Evolutionary conservation across 2,113 vertebrate genomes (phyloP), one percentile per base, ranked within the genome.

Genomic region (Sinocyclocheilus maitianheensis): DNA sequence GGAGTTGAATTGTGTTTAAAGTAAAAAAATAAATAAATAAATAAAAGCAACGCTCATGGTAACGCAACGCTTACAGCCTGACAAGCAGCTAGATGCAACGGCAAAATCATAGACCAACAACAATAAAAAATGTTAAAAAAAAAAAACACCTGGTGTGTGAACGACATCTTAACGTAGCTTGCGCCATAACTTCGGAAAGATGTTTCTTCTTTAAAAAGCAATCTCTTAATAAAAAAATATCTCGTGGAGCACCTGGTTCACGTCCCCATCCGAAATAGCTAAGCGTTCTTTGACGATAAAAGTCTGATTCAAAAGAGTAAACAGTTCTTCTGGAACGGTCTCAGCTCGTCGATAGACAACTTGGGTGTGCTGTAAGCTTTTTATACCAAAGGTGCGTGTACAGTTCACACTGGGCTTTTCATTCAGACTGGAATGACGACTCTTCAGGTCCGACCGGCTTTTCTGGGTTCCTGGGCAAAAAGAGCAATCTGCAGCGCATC

Each of bases 341-440:
- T 67, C 7, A 74, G 69, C 12, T 84, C 88, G 83, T 83, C 76
- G 90, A 90, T 78, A 55, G 18, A 43, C 81, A 78, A 77, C 74
- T 90, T 46, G 34, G 84, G 5, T 78, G 84, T 67, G 24, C 40
- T 18, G 14, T 74, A 76, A 84, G 87, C 93, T 92, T 94, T 95
- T 93, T 95, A 95, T 95, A 93, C 55, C 53, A 88, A 90, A 84
- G 87, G 30, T 91, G 89, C 92, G 93, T 91, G 89, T 91, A 88
- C 91, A 79, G 91, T 92, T 93, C 87, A 88, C 90, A 93, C 93
- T 94, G 95, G 94, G 92, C 93, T 93, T 88, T 90, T 91, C 92
- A 95, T 94, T 95, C 88, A 94, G 87, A 65, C n/a, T 96, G 95
- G 97, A 98, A 97, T 97, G 97, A 96, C 93, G 96, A 93, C 93